Conservation (phyloP, 2,113 vertebrate genomes). For the Rhynchomys soricoides region DNA sequence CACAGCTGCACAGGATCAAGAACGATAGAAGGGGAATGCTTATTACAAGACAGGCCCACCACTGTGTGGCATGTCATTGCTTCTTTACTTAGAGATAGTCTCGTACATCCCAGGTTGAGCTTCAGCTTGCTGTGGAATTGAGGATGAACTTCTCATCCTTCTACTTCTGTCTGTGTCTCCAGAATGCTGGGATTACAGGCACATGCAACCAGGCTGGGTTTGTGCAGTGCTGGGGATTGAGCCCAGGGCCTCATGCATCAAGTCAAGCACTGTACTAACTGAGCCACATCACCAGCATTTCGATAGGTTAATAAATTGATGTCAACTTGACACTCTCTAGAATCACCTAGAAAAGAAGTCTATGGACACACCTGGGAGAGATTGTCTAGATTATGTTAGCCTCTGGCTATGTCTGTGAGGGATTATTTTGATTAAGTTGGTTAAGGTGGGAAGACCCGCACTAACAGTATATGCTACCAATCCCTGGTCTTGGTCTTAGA, state of each 20-base stretch:
- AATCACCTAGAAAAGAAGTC: neutral
- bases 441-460: neutral
- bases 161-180: neutral
- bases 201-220: neutral
- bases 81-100: neutral
- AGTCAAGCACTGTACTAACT: neutral
- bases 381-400: neutral
- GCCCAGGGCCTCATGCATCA: neutral
- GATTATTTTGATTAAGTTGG: neutral
- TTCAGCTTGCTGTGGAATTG: neutral
- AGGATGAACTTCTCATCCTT: neutral
- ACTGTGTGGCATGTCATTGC: neutral
- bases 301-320: neutral
- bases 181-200: neutral
- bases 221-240: neutral
- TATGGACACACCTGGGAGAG: neutral
- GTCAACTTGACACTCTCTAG: neutral
- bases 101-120: neutral
- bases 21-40: neutral
- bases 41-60: accelerated
- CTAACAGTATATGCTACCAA: neutral
- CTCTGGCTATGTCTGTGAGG: neutral
- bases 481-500: neutral
- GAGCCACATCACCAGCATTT: too few relatives aligned
- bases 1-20: neutral